Evolutionary conservation across 1,140 invertebrate genomes (phyloP).

Genomic region (Steinernema khuongi): DNA sequence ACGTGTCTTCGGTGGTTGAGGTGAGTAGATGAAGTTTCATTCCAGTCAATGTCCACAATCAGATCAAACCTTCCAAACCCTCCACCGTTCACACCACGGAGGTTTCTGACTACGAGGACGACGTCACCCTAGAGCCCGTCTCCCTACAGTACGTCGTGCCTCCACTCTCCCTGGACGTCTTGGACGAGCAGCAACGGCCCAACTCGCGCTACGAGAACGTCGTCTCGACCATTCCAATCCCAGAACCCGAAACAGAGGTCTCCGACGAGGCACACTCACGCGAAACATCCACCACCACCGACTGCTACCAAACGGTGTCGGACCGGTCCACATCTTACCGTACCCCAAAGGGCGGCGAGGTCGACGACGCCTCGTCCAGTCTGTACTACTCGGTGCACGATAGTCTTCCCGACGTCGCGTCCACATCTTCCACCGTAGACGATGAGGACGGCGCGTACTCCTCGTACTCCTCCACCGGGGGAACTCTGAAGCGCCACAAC

Average conservation of each 20-base stretch:
- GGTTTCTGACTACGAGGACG: not conserved
- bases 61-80: not conserved
- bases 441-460: slow-evolving; percentile 13
- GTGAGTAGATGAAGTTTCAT: not conserved
- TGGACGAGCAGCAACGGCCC: not conserved
- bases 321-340: not conserved
- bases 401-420: not conserved
- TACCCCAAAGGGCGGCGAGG: not conserved
- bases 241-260: not conserved
- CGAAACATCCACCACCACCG: not conserved
- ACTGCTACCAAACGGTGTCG: not conserved
- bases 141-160: not conserved
- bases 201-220: not conserved
- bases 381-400: slow-evolving; percentile 8
- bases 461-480: slow-evolving; percentile 3
- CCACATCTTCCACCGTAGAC: slow-evolving; percentile 4
- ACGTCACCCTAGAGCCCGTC: not conserved
- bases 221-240: no score
- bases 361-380: not conserved
- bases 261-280: not conserved
- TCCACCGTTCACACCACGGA: not conserved
- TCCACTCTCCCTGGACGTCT: not conserved
- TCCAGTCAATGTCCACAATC: not conserved
- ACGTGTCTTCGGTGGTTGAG: not conserved
- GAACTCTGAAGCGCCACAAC: slow-evolving; percentile 7